Percentiles rank a stretch among this genome's conserved stretches.
phyloP scores from a whole-genome alignment of 1,140 invertebrate species.

The Ceratitis capitata region DNA sequence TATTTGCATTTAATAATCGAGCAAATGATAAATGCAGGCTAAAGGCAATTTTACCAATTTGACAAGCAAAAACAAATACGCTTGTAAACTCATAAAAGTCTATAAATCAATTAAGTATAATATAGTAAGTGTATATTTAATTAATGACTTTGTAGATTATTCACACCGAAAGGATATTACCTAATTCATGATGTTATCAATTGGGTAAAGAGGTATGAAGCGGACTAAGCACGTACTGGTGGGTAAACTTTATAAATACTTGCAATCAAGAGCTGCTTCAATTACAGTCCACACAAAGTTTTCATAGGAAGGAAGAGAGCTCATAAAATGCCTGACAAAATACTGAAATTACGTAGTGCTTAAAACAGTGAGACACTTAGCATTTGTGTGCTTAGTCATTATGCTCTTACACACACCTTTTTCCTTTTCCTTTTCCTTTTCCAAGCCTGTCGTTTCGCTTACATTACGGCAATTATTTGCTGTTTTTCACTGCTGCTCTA shows the following conservation, averaged over 20 bases:
- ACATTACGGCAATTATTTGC: not conserved
- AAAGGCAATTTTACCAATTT: not conserved
- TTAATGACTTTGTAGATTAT: not conserved
- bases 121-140: not conserved
- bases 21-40: not conserved
- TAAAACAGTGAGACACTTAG: not conserved
- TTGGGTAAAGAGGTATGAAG: not conserved
- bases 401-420: not conserved
- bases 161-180: not conserved
- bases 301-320: not conserved
- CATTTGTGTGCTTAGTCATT: not conserved
- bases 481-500: not conserved
- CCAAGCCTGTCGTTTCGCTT: not conserved
- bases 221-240: not conserved
- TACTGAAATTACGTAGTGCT: not conserved
- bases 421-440: not conserved
- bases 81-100: no score
- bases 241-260: not conserved
- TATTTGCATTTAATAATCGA: not conserved
- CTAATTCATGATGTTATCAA: not conserved
- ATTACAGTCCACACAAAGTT: not conserved
- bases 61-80: not conserved
- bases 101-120: not conserved
- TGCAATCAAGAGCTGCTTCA: not conserved
- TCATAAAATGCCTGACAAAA: not conserved